Evolutionary conservation across 2,888 invertebrate species (phyloP), one percentile per base, ranked within the genome.

Genomic region (Dicycla oo): DNA sequence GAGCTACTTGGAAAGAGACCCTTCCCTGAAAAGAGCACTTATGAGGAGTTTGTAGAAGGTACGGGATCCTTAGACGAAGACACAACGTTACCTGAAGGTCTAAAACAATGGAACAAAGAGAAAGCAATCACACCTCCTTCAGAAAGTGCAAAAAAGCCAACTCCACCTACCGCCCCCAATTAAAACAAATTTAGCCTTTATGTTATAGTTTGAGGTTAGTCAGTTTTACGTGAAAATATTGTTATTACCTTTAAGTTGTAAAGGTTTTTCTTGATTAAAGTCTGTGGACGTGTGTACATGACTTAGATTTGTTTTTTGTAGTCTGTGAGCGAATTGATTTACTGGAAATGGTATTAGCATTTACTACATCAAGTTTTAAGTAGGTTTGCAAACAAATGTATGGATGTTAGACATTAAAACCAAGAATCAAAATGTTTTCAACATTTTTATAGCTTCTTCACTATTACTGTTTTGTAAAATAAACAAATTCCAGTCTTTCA

Each of bases 11-110:
- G 99, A 0, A 97, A 97, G 40, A 96, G 99, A 84, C 99, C 99
- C 0, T 99, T 99, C 97, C 98, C 98, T 18, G 99, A 99, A 94
- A 99, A 99, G 96, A 99, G 99, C 20, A 99, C 99, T 15, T 99
- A 99, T 89, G 99, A 99, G 93, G 98, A 99, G 91, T 99, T 99
- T 94, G 99, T 99, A 0, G 99, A 99, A 94, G 99, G 99, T 2
- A 99, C 99, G 0, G 99, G 99, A 3, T 99, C 99, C 1, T 97
- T 99, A 87, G 99, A 99, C 82, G 99, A 99, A 94, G 98, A 99
- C 88, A 99, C 99, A 0, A 94, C 97, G 0, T 96, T 99, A 85
- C 99, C 99, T 0, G 98, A 99, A 94, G 99, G 99, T 69, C 96
- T 99, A 40, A 98, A 99, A 91, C 98, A 98, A 88, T 99, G 99